Conservation (phyloP, 2,113 vertebrate species). For the Spea multiplicata region DNA sequence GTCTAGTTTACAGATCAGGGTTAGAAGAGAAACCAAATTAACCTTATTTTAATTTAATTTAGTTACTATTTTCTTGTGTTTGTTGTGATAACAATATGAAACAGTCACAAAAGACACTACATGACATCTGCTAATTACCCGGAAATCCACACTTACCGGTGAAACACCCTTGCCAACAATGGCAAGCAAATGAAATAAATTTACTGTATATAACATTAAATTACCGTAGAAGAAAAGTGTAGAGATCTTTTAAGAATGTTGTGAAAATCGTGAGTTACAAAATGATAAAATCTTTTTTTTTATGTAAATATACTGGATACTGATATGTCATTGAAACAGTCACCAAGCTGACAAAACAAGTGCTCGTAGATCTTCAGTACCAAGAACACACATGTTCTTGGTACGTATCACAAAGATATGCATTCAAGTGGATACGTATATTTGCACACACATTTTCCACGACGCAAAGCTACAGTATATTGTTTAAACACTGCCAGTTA, state of each 20-base stretch:
- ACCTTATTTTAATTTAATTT: too few relatives aligned
- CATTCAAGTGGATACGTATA: slow-evolving; percentile 20
- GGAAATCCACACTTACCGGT: not conserved
- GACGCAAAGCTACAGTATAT: slow-evolving; percentile 38
- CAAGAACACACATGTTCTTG: slow-evolving; percentile 23
- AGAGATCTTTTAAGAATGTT: not conserved
- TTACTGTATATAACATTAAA: not conserved
- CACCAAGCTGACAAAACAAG: slow-evolving; percentile 25
- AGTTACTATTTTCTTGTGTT: too few relatives aligned
- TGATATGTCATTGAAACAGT: slow-evolving; percentile 32
- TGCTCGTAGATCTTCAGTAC: slow-evolving; percentile 25
- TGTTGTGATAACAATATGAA: too few relatives aligned
- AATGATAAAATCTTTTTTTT: not conserved
- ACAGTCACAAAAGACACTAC: not conserved
- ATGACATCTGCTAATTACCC: not conserved
- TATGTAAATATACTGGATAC: not conserved
- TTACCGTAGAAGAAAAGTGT: not conserved
- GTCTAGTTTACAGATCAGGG: too few relatives aligned
- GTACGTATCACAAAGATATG: slow-evolving; percentile 34
- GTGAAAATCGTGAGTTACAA: not conserved
- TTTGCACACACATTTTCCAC: slow-evolving; percentile 14
- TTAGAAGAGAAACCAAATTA: too few relatives aligned
- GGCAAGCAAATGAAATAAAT: not conserved
- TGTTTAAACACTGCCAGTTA: slow-evolving; percentile 21
- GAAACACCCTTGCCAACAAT: not conserved